Conservation (phyloP, 1,140 invertebrate genomes). For the Microplitis mediator region DNA sequence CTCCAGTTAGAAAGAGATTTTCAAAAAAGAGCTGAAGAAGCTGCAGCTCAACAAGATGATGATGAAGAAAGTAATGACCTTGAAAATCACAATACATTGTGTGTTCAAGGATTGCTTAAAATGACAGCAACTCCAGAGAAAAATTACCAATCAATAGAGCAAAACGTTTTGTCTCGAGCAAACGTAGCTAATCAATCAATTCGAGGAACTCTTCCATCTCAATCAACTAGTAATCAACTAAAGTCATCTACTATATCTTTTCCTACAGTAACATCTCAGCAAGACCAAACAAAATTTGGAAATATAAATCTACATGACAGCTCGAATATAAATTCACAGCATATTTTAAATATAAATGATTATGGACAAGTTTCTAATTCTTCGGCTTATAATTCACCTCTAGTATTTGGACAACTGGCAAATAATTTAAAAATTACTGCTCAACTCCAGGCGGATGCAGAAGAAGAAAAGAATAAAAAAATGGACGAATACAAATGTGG, state of each 20-base stretch:
- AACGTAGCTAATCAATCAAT: slow-evolving; percentile 51
- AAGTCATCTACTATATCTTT: slow-evolving; percentile 37
- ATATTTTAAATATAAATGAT: too few relatives aligned
- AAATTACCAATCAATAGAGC: slow-evolving; percentile 39
- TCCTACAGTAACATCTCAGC: slow-evolving; percentile 27
- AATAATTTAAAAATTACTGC: slow-evolving; percentile 34
- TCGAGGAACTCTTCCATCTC: slow-evolving; percentile 44
- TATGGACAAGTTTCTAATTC: background rate
- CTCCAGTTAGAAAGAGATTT: slow-evolving; percentile 87
- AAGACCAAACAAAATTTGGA: slow-evolving; percentile 34
- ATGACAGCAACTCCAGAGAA: slow-evolving; percentile 53
- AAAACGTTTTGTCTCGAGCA: slow-evolving; percentile 30
- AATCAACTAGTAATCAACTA: slow-evolving; percentile 45
- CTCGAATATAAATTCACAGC: background rate
- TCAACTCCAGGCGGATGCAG: slow-evolving; percentile 46
- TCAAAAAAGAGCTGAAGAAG: slow-evolving; percentile 82
- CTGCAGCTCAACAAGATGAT: slow-evolving; percentile 77
- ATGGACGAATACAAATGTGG: slow-evolving; percentile 65
- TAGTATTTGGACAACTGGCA: slow-evolving; percentile 25
- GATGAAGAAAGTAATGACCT: slow-evolving; percentile 67
- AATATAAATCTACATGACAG: slow-evolving; percentile 44
- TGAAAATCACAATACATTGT: slow-evolving; percentile 57
- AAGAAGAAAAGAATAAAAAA: slow-evolving; percentile 62
- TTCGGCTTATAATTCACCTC: slow-evolving; percentile 37
- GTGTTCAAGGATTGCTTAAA: slow-evolving; percentile 59